A percentile compares a stretch with the other conserved stretches of the same genome.
Evolutionary conservation across 2,113 vertebrate species (phyloP).

Genomic region (Odocoileus virginianus): DNA sequence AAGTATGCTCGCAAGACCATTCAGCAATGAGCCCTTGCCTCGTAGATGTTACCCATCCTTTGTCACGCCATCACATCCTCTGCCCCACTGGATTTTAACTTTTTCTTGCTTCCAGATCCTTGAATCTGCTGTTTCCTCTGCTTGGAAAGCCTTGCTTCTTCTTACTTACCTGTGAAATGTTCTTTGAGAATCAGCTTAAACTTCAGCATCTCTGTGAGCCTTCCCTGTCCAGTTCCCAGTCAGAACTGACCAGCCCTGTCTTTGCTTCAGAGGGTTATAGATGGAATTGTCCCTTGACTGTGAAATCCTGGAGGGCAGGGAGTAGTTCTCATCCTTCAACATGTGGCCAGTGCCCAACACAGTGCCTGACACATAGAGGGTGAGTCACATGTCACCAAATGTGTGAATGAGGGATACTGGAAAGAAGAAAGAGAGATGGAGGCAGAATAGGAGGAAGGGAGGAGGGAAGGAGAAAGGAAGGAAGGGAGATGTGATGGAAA

Average conservation of each 20-base stretch:
- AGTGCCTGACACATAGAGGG: not conserved
- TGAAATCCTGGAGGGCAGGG: not conserved
- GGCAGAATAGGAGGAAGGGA: not conserved
- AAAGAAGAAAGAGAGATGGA: not conserved
- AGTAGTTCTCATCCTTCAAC: not conserved
- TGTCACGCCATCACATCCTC: not conserved
- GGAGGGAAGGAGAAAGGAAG: not conserved
- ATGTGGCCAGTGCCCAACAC: not conserved
- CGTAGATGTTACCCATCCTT: not conserved
- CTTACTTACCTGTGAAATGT: not conserved
- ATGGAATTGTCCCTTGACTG: not conserved
- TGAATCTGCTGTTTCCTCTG: not conserved
- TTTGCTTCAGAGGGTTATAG: not conserved
- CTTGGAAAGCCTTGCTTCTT: not conserved
- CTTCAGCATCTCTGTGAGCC: not conserved
- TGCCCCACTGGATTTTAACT: not conserved
- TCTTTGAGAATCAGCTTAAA: not conserved
- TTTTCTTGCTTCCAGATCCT: not conserved
- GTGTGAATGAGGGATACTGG: not conserved
- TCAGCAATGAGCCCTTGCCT: not conserved
- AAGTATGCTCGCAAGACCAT: not conserved
- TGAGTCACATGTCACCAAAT: not conserved
- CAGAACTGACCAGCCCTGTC: not conserved
- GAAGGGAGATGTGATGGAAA: not conserved
- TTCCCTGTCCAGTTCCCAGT: not conserved